These are phyloP conservation scores for human (Homo sapiens) DNA, from an alignment of 2,113 vertebrate species.

Conservation along the genomic window DNA sequence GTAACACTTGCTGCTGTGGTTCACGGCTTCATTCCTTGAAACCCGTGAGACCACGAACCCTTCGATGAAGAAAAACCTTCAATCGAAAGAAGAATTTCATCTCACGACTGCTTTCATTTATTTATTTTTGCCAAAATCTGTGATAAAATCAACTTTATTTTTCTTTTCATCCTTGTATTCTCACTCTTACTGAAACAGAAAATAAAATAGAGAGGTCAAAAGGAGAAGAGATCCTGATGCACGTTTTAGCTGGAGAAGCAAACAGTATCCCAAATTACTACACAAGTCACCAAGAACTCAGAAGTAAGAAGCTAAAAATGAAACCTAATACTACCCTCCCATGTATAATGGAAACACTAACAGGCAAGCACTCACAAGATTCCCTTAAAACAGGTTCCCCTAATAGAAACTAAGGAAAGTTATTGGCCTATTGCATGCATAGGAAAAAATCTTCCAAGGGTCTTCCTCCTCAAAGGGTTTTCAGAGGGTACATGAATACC, in stretches of 20 bases:
- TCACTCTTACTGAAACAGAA: background rate
- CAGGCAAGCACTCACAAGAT: background rate
- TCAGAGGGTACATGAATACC: background rate
- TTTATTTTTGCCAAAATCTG: background rate
- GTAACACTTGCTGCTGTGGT: no score
- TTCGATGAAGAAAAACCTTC: no score
- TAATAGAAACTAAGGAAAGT: background rate
- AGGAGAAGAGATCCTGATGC: background rate
- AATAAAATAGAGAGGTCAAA: background rate
- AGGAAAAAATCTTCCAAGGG: background rate
- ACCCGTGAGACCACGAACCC: no score
- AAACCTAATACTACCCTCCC: background rate
- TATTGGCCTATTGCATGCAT: accelerated
- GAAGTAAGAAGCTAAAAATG: background rate
- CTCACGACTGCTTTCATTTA: background rate
- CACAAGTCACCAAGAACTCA: background rate
- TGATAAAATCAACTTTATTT: background rate
- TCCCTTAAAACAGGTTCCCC: accelerated
- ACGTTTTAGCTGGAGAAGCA: background rate
- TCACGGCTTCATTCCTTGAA: no score
- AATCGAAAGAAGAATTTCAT: no score
- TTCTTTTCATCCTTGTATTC: background rate
- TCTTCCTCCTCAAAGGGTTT: background rate
- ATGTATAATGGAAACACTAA: background rate
- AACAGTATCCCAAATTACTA: background rate